Percentiles rank a stretch among this genome's conserved stretches.
These are phyloP conservation scores for Selene dorsalis DNA, from an alignment of 2,797 vertebrate genomes.

Conservation along the genomic window DNA sequence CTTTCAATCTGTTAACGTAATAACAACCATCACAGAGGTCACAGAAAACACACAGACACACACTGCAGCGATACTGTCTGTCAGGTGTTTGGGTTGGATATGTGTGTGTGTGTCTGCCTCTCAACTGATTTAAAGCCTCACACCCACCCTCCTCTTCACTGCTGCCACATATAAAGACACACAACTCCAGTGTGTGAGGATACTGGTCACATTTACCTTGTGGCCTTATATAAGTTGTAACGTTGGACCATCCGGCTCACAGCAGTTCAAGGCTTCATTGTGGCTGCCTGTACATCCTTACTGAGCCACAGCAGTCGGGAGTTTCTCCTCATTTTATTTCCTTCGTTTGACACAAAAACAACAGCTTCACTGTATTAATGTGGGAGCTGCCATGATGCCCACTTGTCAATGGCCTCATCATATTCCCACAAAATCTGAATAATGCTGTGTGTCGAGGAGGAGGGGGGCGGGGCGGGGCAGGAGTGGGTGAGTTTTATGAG, in stretches of 20 bases:
- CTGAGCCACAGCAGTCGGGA: neutral
- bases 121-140: neutral
- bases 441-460: constrained; percentile 28
- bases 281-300: neutral
- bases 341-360: neutral
- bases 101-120: neutral
- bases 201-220: neutral
- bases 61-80: constrained; percentile 11
- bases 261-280: neutral
- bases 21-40: no score
- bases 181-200: neutral
- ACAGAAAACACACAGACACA: neutral
- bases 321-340: no score
- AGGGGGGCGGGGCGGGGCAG: constrained; percentile 67
- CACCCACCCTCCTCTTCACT: neutral
- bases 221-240: neutral
- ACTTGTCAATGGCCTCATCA: neutral
- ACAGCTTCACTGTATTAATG: no score
- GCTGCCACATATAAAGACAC: neutral
- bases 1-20: neutral
- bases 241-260: neutral
- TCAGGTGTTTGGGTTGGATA: constrained; percentile 8
- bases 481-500: constrained; percentile 61
- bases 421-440: constrained; percentile 29
- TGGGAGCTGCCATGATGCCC: neutral